These are phyloP conservation scores for Phortica magna DNA, from an alignment of 2,888 invertebrate genomes.

Conservation along the genomic window DNA sequence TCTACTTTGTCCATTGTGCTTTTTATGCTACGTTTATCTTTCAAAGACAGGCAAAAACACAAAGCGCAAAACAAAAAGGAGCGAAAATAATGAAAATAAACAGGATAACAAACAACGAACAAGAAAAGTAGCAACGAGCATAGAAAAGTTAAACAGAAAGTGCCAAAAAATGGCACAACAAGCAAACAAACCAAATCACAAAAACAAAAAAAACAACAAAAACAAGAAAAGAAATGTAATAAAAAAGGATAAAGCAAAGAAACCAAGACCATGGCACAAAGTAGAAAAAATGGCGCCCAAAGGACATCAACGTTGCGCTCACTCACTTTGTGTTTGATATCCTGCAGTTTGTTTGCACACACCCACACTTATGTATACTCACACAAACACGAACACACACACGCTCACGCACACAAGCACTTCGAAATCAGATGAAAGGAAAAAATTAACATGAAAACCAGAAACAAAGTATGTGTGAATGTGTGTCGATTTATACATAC, in stretches of 20 bases:
- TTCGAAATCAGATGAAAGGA: slow-evolving; percentile 34
- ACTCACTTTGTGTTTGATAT: slow-evolving; percentile 19
- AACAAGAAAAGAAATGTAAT: not conserved
- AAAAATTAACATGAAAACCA: slow-evolving; percentile 21
- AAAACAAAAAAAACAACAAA: not conserved
- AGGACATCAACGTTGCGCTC: slow-evolving; percentile 9
- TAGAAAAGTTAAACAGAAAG: slow-evolving; percentile 3
- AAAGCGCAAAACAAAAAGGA: no score
- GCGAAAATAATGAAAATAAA: not conserved
- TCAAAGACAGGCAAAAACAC: not conserved
- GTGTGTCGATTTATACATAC: no score
- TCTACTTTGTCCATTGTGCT: not conserved
- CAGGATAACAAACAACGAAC: slow-evolving; percentile 1
- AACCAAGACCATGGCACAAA: not conserved
- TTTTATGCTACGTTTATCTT: not conserved
- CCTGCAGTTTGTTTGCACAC: not conserved
- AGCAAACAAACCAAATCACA: not conserved
- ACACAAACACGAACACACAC: no score
- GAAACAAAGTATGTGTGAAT: no score
- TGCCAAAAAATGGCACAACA: slow-evolving; percentile 9
- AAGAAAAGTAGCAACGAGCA: not conserved
- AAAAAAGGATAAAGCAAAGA: not conserved
- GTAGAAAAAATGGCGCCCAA: slow-evolving; percentile 22
- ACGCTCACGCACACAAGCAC: not conserved
- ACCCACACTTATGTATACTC: not conserved